These are phyloP conservation scores for Benthosema pterotum DNA, from an alignment of 2,797 vertebrate genomes.

Conservation along the genomic window DNA sequence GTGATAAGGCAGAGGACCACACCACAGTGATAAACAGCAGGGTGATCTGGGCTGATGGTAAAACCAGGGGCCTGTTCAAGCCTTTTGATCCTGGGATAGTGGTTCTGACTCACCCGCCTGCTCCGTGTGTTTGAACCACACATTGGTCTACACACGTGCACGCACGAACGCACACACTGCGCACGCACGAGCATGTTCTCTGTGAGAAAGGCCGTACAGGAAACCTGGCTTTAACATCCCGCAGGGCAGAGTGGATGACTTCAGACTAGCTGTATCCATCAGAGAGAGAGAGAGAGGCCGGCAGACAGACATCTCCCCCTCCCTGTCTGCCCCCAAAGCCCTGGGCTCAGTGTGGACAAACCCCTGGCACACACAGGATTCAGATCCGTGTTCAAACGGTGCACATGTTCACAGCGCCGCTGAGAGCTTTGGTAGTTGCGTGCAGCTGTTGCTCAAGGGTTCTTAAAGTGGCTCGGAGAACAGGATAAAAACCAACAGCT, in stretches of 20 bases:
- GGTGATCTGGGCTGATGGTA: constrained; percentile 46
- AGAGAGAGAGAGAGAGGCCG: constrained; percentile 52
- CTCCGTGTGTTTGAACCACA: constrained; percentile 45
- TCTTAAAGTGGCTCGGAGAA: constrained; percentile 17
- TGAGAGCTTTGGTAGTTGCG: constrained; percentile 43
- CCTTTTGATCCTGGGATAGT: constrained; percentile 66
- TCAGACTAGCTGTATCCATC: constrained; percentile 67
- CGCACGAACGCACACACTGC: constrained; percentile 47
- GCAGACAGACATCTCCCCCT: constrained; percentile 15
- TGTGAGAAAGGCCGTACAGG: constrained; percentile 46
- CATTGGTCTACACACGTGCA: constrained; percentile 31
- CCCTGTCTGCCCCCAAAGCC: constrained; percentile 56
- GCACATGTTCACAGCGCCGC: constrained; percentile 50
- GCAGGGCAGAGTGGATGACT: constrained; percentile 63
- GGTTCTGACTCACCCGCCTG: constrained; percentile 53
- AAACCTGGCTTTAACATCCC: constrained; percentile 46
- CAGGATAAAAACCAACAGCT: too few relatives aligned
- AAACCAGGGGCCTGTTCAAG: constrained; percentile 50
- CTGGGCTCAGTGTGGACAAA: constrained; percentile 55
- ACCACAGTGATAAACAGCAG: constrained; percentile 54
- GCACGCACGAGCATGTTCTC: too few relatives aligned
- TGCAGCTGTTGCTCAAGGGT: constrained; percentile 63
- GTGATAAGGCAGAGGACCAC: constrained; percentile 44
- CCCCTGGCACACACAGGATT: constrained; percentile 54
- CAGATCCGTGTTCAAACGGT: constrained; percentile 49